Base-by-base conservation (phyloP, 2,113 vertebrate genomes). In the Apeltes quadracus region DNA sequence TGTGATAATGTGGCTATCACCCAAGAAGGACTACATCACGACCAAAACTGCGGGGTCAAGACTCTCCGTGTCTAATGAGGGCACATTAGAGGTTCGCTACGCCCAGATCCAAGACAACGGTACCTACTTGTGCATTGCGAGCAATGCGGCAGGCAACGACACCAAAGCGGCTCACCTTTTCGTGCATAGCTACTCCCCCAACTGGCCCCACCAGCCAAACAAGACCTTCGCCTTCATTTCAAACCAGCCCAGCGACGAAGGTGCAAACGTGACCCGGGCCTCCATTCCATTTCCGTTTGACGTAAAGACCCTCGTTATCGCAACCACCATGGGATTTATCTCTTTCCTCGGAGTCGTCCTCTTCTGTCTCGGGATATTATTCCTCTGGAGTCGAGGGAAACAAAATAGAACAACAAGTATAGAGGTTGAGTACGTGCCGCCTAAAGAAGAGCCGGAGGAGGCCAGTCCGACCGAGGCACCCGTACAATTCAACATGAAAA, bases 251-350 rank as follows among this genome's bases (percentile, higher is more conserved):
- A 98, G 94, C 1, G 97, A 97, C 76, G 96, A 95, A 76, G 94
- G 96, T 76, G 93, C 95, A 83, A 99, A 99, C 83, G 97, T 95
- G 90, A 99, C 97, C 67, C 94, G 95, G 6, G 89, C 95, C 87
- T 94, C 94, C 22, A 95, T 96, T 90, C 94, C 95, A 88, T 99
- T 99, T 89, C 97, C 97, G 55, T 99, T 99, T 69, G 98, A 99
- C 92, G 96, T 99, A 89, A 99, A 98, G 93, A 99, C 98, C 69
- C 95, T 99, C 56, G 96, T 99, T 84, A 97, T 99, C 1, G 98
- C 98, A 81, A 99, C 97, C 84, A 98, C 98, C 68, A 99, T 99
- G 97, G 98, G 98, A 86, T 99, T 99, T 93, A 98, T 99, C 88
- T 99, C 98, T 70, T 99, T 99, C 88, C 94, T 99, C 61, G 97